These are phyloP conservation scores for Octopus sinensis DNA, from an alignment of 1,140 invertebrate species.

Conservation along the genomic window DNA sequence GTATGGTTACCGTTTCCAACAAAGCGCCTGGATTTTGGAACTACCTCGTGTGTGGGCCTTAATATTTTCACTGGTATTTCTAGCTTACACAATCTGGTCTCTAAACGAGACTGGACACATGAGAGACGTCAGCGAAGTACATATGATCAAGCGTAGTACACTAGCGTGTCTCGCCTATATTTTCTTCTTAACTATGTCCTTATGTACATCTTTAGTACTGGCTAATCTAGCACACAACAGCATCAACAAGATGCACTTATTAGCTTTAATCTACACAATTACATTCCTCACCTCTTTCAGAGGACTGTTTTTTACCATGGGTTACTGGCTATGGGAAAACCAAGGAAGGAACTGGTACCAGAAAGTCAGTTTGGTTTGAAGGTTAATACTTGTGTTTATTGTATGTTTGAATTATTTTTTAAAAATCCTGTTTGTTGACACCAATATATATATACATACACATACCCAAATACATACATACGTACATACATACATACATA, in stretches of 20 bases:
- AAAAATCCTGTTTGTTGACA: no score
- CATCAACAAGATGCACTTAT: neutral
- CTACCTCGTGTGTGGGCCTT: neutral
- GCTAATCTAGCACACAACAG: neutral
- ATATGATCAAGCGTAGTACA: neutral
- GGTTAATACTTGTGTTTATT: neutral
- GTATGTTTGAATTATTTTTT: neutral
- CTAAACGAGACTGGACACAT: neutral
- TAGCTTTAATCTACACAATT: neutral
- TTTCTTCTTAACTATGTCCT: neutral
- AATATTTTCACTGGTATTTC: neutral
- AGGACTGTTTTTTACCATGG: neutral
- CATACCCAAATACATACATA: no score
- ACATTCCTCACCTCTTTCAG: constrained; percentile 1
- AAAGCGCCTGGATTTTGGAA: neutral
- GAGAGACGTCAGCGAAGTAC: neutral
- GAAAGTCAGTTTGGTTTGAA: neutral
- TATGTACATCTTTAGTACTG: neutral
- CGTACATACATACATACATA: no score
- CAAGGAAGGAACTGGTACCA: neutral
- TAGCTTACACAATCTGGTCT: neutral
- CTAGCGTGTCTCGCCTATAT: neutral
- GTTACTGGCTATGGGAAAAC: neutral
- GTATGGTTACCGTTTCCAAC: constrained; percentile 7
- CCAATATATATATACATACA: no score